phyloP scores from a whole-genome alignment of 2,888 invertebrate species.

The Athetis lepigone region DNA sequence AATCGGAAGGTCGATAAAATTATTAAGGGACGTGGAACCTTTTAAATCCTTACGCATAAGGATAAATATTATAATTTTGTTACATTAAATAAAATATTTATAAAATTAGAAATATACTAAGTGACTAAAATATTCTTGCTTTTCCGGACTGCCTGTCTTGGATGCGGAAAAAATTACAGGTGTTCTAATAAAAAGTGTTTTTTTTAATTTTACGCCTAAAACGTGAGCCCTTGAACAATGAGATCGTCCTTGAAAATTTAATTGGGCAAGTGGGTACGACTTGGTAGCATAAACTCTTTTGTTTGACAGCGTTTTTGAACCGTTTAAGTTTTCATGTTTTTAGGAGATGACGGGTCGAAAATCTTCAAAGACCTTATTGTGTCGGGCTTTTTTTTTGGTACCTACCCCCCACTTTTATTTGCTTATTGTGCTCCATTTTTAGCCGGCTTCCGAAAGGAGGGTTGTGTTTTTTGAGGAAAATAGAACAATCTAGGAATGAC shows the following conservation, averaged over 20 bases:
- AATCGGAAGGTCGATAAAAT: conserved; percentile 22
- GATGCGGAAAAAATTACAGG: neutral
- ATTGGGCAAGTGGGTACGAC: neutral
- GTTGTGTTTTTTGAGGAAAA: no score
- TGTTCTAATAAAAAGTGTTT: neutral
- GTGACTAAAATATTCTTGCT: neutral
- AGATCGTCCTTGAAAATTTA: neutral
- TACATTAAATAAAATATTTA: neutral
- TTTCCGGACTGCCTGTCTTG: neutral
- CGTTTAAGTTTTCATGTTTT: neutral
- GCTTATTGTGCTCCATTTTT: no score
- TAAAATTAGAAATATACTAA: no score
- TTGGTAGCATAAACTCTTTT: neutral
- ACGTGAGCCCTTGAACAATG: neutral
- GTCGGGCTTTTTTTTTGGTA: no score
- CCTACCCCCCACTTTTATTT: no score
- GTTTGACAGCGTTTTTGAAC: neutral
- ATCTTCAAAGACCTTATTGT: neutral
- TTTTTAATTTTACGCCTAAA: neutral
- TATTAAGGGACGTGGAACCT: conserved; percentile 10
- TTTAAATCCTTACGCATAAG: neutral
- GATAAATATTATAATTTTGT: neutral
- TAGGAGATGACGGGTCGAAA: neutral
- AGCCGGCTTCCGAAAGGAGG: no score
- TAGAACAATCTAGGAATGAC: no score